Evolutionary conservation across 2,888 invertebrate species (phyloP).

Genomic region (Cynaeus angustus): DNA sequence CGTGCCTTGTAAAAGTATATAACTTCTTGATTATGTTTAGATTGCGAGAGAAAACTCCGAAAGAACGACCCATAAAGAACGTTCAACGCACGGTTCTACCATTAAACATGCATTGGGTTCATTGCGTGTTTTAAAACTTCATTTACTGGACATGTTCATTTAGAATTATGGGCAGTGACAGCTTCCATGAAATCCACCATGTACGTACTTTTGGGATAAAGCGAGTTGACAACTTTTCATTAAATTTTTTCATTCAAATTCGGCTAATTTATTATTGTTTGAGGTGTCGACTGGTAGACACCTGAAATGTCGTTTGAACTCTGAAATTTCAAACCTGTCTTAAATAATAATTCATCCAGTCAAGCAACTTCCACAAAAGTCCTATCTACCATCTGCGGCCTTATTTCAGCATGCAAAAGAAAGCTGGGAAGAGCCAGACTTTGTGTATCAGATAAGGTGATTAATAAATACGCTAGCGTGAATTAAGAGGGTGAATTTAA

Average conservation of each 20-base stretch:
- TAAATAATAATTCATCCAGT: conserved; percentile 24
- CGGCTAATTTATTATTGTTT: conserved; percentile 8
- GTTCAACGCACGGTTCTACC: conserved; percentile 41
- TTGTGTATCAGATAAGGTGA: conserved; percentile 66
- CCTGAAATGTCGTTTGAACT: conserved; percentile 18
- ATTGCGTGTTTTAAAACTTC: conserved; percentile 40
- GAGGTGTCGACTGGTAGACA: background rate
- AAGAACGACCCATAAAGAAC: conserved; percentile 55
- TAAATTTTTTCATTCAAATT: conserved; percentile 1
- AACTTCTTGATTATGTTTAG: conserved; percentile 63
- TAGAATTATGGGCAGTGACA: conserved; percentile 18
- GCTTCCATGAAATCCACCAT: background rate
- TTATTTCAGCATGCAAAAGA: conserved; percentile 33
- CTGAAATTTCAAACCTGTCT: conserved; percentile 1
- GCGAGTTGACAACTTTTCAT: conserved; percentile 11
- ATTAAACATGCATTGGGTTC: conserved; percentile 41
- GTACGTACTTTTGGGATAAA: background rate
- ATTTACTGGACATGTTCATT: conserved; percentile 35
- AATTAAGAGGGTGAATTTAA: conserved; percentile 65
- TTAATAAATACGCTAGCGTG: conserved; percentile 66
- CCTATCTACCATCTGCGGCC: conserved; percentile 32
- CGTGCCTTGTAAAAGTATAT: conserved; percentile 62
- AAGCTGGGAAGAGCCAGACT: conserved; percentile 54
- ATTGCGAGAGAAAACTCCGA: conserved; percentile 57
- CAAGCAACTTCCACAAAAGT: conserved; percentile 20